Percentiles rank a stretch among this genome's conserved stretches.
These are phyloP conservation scores for Sparidentex hasta DNA, from an alignment of 2,797 vertebrate species.

Conservation along the genomic window DNA sequence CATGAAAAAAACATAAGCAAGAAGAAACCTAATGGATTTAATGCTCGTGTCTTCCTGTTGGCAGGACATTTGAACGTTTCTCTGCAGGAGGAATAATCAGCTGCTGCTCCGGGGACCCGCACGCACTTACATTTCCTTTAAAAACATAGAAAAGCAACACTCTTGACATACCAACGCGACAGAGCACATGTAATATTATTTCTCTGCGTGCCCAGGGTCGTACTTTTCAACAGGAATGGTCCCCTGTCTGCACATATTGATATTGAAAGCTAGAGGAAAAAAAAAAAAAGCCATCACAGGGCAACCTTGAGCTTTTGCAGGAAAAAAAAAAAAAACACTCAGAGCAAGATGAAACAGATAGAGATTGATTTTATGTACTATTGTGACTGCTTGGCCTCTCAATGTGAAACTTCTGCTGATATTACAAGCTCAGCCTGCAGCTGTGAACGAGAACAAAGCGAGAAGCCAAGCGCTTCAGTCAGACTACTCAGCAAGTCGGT, in stretches of 20 bases:
- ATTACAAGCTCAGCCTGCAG: conserved; percentile 34
- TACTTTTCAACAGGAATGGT: conserved; percentile 45
- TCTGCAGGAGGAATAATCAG: conserved; percentile 53
- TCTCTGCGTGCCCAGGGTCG: conserved; percentile 60
- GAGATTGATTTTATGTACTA: conserved; percentile 55
- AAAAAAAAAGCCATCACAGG: neutral
- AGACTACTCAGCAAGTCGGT: no score
- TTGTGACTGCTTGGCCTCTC: conserved; percentile 36
- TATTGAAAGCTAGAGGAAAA: conserved; percentile 52
- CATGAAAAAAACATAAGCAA: conserved; percentile 18
- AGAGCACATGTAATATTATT: conserved; percentile 46
- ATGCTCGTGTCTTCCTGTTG: conserved; percentile 32
- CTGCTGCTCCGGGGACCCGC: conserved; percentile 24
- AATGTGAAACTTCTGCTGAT: conserved; percentile 37
- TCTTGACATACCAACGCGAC: conserved; percentile 14
- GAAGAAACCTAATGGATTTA: conserved; percentile 29
- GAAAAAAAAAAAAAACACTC: conserved; percentile 31
- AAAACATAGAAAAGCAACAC: conserved; percentile 37
- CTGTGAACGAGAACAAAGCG: conserved; percentile 18
- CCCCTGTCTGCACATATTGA: conserved; percentile 50
- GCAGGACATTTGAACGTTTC: conserved; percentile 43
- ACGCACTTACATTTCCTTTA: conserved; percentile 46
- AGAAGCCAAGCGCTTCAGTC: no score
- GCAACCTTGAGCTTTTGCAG: conserved; percentile 57
- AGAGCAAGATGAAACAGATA: conserved; percentile 49